Base-by-base conservation (phyloP, 2,797 vertebrate species). In the Eulemur rubriventer region DNA sequence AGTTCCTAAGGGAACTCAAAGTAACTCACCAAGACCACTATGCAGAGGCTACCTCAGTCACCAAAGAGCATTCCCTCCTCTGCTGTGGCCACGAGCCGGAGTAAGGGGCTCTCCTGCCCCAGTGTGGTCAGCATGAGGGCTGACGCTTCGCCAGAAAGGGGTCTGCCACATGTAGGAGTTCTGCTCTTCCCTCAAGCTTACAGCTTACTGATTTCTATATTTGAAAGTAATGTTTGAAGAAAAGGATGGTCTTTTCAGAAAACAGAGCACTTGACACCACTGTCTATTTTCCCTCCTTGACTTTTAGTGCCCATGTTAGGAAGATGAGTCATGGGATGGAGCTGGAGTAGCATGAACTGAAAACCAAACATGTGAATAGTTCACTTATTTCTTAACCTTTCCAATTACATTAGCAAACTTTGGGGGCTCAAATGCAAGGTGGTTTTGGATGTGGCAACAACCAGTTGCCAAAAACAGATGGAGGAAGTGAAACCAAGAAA, bases 401-500 rank as follows among this genome's bases (percentile, higher is more conserved):
- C 94, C 95, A 43, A 89, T 50, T 48, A 86, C 57, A 95, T 43
- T 98, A 99, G 99, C 99, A 98, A 48, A 99, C 98, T 97, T 98
- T 99, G 2, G 99, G 99, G 93, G 98, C 97, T 91, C 99, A 98
- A 80, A 55, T 98, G 95, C 98, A 98, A 52, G 97, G 99, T 98
- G 97, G 96, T 6, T 98, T 98, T 93, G 99, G 99, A 97, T 99
- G 99, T 89, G 98, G 99, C 72, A 99, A 99, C 97, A 99, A 96
- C 97, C 98, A 99, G 95, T 96, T 99, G 92, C 98, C 99, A 10
- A 98, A 98, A 96, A 26, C 98, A 94, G 99, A 99, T 67, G 97
- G 96, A 91, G 99, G 99, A 83, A 98, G 98, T 94, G 99, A 99
- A 96, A 99, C 99, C 98, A 99, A 99, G 98, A 99, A 99, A 89